phyloP scores from a whole-genome alignment of 1,140 invertebrate species.

The Eufriesea mexicana region DNA sequence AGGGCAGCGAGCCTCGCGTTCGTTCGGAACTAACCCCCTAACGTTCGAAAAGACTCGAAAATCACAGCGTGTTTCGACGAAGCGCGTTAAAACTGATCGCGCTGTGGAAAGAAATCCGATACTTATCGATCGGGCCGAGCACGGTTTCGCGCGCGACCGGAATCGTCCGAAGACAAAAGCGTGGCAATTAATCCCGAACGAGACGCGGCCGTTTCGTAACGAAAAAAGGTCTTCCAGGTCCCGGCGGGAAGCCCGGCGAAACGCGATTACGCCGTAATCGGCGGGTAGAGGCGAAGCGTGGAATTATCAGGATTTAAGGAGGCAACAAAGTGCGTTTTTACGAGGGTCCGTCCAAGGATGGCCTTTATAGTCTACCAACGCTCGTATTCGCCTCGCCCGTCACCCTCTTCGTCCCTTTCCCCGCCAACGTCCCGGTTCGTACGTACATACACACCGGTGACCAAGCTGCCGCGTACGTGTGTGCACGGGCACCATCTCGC shows the following conservation, averaged over 20 bases:
- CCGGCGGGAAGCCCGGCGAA: conserved; percentile 60
- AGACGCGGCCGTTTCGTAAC: conserved; percentile 55
- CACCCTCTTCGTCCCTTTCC: background rate
- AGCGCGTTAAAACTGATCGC: background rate
- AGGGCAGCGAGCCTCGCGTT: too few species aligned
- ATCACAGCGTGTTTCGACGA: background rate
- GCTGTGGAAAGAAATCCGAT: conserved; percentile 16
- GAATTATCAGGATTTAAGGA: conserved; percentile 73
- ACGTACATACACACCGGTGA: background rate
- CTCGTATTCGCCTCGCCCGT: conserved; percentile 56
- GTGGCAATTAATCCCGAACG: conserved; percentile 60
- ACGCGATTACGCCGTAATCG: conserved; percentile 70
- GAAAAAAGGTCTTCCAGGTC: conserved; percentile 58
- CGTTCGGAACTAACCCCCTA: background rate
- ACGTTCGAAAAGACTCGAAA: background rate
- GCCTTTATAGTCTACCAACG: conserved; percentile 67
- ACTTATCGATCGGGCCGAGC: conserved; percentile 18
- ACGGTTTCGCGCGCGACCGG: background rate
- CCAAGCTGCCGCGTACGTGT: background rate
- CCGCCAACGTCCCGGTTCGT: background rate
- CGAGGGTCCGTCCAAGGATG: conserved; percentile 71
- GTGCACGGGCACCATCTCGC: background rate
- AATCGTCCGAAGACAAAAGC: conserved; percentile 54
- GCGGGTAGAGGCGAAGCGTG: conserved; percentile 68
- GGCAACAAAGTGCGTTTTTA: conserved; percentile 72